Evolutionary conservation across 2,888 invertebrate species (phyloP).

Genomic region (Ichneumoninae sp.): DNA sequence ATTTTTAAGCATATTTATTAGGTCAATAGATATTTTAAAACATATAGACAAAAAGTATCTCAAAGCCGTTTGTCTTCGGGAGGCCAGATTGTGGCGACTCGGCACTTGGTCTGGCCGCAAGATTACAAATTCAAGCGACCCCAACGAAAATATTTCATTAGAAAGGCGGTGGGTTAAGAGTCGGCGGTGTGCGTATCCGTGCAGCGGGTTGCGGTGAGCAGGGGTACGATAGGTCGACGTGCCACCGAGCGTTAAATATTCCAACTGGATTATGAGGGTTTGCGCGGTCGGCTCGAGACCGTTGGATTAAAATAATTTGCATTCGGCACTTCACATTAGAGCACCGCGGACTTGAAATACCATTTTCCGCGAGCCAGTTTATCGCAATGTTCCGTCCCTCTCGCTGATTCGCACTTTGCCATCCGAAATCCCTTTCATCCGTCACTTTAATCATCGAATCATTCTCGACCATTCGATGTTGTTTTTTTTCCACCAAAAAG

Average conservation of each 20-base stretch:
- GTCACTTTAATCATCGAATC: conserved; percentile 50
- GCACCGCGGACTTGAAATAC: conserved; percentile 49
- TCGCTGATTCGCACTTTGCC: conserved; percentile 15
- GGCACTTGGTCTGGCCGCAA: neutral
- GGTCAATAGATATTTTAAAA: too few species aligned
- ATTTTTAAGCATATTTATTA: too few species aligned
- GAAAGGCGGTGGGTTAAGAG: neutral
- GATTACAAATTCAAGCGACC: conserved; percentile 9
- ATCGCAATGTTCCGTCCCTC: conserved; percentile 20
- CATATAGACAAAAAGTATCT: too few species aligned
- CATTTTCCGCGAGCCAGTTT: conserved; percentile 45
- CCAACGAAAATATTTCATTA: conserved; percentile 26
- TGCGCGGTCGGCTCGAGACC: conserved; percentile 17
- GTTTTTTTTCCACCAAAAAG: conserved; percentile 29
- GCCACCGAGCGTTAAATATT: conserved; percentile 52
- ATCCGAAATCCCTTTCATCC: conserved; percentile 6
- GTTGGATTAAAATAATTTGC: conserved; percentile 68
- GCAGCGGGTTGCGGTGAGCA: neutral
- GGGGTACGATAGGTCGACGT: conserved; percentile 30
- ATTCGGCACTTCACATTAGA: conserved; percentile 64
- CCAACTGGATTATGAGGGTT: conserved; percentile 61
- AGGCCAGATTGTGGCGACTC: too few species aligned
- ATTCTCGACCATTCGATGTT: conserved; percentile 20
- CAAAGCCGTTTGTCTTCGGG: too few species aligned
- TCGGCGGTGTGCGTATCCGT: neutral